These are phyloP conservation scores for Crotalus tigris DNA, from an alignment of 2,113 vertebrate genomes.

Conservation along the genomic window DNA sequence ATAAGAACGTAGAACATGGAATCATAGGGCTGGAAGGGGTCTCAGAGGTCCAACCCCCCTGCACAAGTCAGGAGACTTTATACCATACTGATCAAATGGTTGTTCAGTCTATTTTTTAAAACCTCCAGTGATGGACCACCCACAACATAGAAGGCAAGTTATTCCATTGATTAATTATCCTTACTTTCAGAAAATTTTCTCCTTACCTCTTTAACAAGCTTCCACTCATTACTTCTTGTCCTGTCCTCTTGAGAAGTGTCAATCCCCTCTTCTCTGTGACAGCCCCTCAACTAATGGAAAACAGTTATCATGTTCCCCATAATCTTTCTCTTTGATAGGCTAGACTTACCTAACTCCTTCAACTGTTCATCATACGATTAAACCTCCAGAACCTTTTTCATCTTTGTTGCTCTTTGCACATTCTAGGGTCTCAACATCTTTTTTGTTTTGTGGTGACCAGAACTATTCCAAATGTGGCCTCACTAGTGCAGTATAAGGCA, in stretches of 20 bases:
- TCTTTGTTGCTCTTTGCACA: neutral
- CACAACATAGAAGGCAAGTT: no score
- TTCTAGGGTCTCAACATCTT: neutral
- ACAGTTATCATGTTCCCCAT: neutral
- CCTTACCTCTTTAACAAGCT: neutral
- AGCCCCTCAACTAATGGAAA: neutral
- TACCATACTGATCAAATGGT: neutral
- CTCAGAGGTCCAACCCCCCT: neutral
- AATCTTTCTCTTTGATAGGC: neutral
- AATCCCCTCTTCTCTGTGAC: neutral
- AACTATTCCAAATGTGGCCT: neutral
- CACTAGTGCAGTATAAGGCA: neutral
- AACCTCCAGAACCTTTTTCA: neutral
- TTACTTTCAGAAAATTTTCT: neutral
- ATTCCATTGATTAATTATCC: neutral
- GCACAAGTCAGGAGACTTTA: neutral
- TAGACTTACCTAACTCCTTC: neutral
- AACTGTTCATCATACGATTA: neutral
- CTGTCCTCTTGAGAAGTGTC: neutral
- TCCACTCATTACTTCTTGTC: neutral
- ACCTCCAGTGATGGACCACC: neutral
- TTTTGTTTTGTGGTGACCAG: neutral
- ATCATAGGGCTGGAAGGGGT: neutral
- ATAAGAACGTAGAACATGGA: neutral
- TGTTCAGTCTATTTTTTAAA: neutral